A percentile compares a stretch with the other conserved stretches of the same genome.
Conservation (phyloP, 2,113 vertebrate species). For the Calidris pugnax region DNA sequence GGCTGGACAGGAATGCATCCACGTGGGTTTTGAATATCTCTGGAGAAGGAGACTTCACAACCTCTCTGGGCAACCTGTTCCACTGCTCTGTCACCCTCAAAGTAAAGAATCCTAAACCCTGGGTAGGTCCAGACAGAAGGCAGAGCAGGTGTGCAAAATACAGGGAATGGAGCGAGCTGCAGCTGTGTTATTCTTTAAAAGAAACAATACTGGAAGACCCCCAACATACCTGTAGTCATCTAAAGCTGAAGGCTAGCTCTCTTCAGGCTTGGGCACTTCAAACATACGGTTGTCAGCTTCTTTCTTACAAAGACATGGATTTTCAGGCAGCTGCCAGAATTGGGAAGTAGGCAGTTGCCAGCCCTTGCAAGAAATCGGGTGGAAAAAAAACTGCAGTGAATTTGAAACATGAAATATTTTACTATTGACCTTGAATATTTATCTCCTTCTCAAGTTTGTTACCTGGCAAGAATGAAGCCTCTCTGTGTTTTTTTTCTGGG, state of each 20-base stretch:
- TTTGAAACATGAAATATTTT: neutral
- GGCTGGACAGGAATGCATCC: neutral
- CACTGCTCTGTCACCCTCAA: neutral
- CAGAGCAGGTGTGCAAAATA: neutral
- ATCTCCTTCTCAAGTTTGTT: neutral
- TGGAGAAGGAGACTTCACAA: neutral
- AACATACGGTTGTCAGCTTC: neutral
- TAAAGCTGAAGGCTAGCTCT: neutral
- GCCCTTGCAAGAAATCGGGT: neutral
- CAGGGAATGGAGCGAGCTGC: neutral
- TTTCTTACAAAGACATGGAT: neutral
- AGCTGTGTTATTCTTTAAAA: neutral
- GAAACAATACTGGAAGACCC: neutral
- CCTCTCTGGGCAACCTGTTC: neutral
- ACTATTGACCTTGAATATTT: neutral
- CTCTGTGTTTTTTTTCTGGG: neutral
- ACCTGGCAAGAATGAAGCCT: neutral
- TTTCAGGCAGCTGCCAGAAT: neutral
- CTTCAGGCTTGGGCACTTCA: neutral
- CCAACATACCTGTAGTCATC: neutral
- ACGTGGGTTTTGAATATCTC: neutral
- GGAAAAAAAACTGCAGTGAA: rapidly evolving
- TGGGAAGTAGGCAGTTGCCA: neutral
- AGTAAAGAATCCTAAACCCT: neutral
- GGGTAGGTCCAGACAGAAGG: neutral